Evolutionary conservation across 2,888 invertebrate genomes (phyloP).

Genomic region (Leptopilina syphax): DNA sequence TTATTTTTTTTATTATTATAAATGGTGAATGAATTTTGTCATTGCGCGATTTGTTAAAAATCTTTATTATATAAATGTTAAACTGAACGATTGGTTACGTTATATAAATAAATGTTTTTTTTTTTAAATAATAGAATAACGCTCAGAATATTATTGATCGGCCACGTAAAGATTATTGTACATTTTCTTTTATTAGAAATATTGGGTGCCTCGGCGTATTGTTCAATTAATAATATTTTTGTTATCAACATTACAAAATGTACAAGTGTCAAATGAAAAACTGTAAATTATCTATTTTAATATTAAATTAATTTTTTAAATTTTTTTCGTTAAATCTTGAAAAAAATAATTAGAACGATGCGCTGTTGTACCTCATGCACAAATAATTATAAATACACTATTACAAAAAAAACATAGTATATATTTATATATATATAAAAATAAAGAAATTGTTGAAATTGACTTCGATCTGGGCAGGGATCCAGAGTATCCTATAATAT

Average conservation of each 20-base stretch:
- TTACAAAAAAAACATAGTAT: too few relatives aligned
- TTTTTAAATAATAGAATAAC: slow-evolving; percentile 57
- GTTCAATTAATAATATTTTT: slow-evolving; percentile 15
- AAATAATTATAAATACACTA: slow-evolving; percentile 61
- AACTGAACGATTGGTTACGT: slow-evolving; percentile 60
- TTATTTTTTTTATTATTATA: slow-evolving; percentile 44
- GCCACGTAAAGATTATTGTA: slow-evolving; percentile 64
- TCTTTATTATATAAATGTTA: slow-evolving; percentile 63
- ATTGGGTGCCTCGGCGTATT: slow-evolving; percentile 33
- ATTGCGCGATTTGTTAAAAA: slow-evolving; percentile 54
- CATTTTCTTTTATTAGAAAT: slow-evolving; percentile 58
- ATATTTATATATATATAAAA: slow-evolving; percentile 44
- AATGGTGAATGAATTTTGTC: slow-evolving; percentile 61
- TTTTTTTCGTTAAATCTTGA: neutral
- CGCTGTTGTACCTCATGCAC: slow-evolving; percentile 60
- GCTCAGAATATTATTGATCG: slow-evolving; percentile 62
- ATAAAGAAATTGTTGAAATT: slow-evolving; percentile 69
- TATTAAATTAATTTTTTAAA: neutral
- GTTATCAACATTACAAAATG: neutral
- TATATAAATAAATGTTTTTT: slow-evolving; percentile 61
- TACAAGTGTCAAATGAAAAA: neutral
- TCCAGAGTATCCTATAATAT: slow-evolving; percentile 70
- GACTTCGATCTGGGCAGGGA: slow-evolving; percentile 72
- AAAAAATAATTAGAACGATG: slow-evolving; percentile 52
- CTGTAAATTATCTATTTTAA: neutral